phyloP scores from a whole-genome alignment of 2,113 vertebrate genomes.

The Carassius gibelio region DNA sequence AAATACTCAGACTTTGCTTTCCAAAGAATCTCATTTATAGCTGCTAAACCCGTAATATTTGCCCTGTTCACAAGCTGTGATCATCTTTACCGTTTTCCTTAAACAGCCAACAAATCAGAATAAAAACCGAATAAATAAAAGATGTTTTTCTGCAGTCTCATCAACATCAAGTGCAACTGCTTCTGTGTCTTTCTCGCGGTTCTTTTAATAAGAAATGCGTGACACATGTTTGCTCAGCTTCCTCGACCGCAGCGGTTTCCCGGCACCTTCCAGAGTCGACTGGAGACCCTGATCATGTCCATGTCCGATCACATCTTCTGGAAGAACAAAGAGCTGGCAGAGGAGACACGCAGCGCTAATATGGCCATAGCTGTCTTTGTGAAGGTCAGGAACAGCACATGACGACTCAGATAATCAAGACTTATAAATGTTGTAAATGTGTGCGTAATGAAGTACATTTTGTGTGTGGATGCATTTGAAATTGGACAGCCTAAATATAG shows the following conservation, averaged over 20 bases:
- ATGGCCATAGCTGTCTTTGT: constrained; percentile 87
- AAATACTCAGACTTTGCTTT: neutral
- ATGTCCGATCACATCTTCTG: constrained; percentile 91
- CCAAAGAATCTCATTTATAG: neutral
- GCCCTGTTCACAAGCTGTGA: neutral
- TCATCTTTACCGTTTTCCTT: neutral
- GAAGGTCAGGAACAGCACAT: constrained; percentile 78
- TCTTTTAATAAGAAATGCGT: neutral
- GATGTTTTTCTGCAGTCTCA: neutral
- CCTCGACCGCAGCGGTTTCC: constrained; percentile 87
- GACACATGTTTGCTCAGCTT: constrained; percentile 72
- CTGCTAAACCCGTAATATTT: neutral
- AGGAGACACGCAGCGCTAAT: constrained; percentile 92
- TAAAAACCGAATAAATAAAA: neutral
- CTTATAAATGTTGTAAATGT: neutral
- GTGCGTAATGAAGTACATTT: neutral
- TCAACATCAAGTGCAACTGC: neutral
- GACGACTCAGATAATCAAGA: neutral
- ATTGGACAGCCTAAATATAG: neutral
- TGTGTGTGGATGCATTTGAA: neutral
- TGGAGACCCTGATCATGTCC: constrained; percentile 87
- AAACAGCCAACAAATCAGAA: neutral
- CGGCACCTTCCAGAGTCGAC: constrained; percentile 84
- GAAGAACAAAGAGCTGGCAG: constrained; percentile 86
- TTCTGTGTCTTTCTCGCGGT: neutral